phyloP scores from a whole-genome alignment of 2,113 vertebrate genomes.

The Pseudopipra pipra region DNA sequence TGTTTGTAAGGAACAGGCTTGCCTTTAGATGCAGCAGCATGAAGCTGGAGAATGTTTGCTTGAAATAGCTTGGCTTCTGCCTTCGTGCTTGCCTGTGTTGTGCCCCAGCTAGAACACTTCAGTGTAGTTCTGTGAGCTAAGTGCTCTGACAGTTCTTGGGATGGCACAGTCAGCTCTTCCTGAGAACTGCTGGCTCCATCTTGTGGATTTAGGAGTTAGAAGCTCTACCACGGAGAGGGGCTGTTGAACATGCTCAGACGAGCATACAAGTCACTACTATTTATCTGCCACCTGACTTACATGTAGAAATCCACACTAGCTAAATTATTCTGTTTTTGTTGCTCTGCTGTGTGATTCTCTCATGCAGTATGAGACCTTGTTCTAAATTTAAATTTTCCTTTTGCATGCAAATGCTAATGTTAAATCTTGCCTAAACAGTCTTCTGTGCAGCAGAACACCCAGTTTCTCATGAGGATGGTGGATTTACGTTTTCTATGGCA shows the following conservation, averaged over 20 bases:
- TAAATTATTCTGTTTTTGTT: neutral
- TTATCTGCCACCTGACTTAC: constrained; percentile 35
- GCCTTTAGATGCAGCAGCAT: neutral
- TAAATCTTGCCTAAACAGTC: neutral
- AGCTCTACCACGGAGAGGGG: neutral
- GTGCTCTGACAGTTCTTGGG: neutral
- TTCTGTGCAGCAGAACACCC: constrained; percentile 37
- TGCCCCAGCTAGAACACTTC: neutral
- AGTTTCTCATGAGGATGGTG: constrained; percentile 44
- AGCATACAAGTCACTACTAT: neutral
- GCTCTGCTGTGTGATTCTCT: neutral
- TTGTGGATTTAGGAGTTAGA: constrained; percentile 49
- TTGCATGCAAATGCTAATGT: neutral
- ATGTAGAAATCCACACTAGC: neutral
- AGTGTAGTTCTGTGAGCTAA: neutral
- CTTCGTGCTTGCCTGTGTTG: neutral
- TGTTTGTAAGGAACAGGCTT: neutral
- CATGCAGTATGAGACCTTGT: neutral
- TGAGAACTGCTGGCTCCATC: constrained; percentile 61
- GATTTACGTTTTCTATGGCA: constrained; percentile 62
- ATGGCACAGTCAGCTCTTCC: neutral
- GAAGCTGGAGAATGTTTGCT: neutral
- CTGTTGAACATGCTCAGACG: neutral
- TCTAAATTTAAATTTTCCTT: constrained; percentile 28
- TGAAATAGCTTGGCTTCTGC: rapidly evolving